Conservation (phyloP, 2,797 vertebrate genomes). For the Diceros bicornis region DNA sequence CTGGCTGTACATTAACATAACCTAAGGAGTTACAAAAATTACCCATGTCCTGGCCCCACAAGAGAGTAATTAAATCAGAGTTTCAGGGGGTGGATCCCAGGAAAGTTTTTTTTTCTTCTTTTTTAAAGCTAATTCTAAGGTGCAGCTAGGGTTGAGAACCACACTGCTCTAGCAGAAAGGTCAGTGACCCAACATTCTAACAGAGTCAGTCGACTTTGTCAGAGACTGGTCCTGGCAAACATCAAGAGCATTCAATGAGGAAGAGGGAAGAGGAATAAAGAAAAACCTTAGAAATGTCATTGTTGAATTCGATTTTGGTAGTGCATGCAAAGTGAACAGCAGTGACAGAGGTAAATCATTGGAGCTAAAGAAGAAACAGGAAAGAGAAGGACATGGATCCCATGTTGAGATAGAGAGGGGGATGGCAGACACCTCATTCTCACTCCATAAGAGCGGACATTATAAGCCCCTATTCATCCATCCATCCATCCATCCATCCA, state of each 20-base stretch:
- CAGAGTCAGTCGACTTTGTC: conserved; percentile 12
- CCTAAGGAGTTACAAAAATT: conserved; percentile 25
- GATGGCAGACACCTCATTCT: background rate
- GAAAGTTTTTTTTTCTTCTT: background rate
- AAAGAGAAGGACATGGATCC: background rate
- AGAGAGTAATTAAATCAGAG: conserved; percentile 5
- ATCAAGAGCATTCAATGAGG: conserved; percentile 24
- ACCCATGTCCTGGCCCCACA: background rate
- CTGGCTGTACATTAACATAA: conserved; percentile 41
- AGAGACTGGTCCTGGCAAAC: conserved; percentile 16
- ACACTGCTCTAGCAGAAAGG: conserved; percentile 31
- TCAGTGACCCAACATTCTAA: conserved; percentile 4
- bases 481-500: background rate
- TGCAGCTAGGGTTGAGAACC: background rate
- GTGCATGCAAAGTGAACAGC: background rate
- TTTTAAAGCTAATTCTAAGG: conserved; percentile 42
- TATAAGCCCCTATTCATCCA: background rate
- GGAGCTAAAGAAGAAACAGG: background rate
- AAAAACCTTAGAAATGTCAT: background rate
- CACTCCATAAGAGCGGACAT: background rate
- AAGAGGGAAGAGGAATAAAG: background rate
- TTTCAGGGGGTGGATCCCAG: background rate
- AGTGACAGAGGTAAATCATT: background rate
- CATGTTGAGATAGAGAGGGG: background rate
- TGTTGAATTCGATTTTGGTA: conserved; percentile 44